Conservation (phyloP, 2,113 vertebrate species). For the Sakesphorus luctuosus region DNA sequence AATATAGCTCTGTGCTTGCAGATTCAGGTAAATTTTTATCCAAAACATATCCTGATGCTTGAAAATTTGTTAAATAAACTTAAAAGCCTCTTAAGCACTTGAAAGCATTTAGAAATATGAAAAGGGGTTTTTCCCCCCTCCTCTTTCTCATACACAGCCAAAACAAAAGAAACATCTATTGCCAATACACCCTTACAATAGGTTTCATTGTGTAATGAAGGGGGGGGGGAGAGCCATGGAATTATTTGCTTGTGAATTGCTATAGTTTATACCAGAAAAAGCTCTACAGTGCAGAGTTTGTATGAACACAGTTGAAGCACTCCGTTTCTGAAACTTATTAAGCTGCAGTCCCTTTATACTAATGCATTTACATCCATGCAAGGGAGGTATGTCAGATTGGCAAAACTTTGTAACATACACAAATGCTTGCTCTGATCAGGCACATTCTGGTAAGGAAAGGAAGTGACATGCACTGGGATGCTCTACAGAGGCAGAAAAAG, state of each 20-base stretch:
- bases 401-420: neutral
- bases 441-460: neutral
- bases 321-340: neutral
- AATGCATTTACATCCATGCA: neutral
- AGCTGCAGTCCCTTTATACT: neutral
- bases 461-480: neutral
- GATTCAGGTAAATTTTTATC: neutral
- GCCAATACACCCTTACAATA: neutral
- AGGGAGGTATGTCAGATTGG: neutral
- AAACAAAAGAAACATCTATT: neutral
- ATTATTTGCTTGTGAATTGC: neutral
- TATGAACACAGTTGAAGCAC: neutral
- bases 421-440: neutral
- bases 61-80: neutral
- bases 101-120: neutral
- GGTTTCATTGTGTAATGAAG: neutral
- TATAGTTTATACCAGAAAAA: neutral
- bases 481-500: neutral
- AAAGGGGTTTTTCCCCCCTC: neutral
- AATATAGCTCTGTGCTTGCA: constrained; percentile 8
- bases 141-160: neutral
- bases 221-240: neutral
- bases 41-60: neutral
- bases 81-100: neutral
- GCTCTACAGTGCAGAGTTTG: neutral